Evolutionary conservation across 2,797 vertebrate genomes (phyloP), one percentile per base, ranked within the genome.

Genomic region (Acipenser transmontanus): DNA sequence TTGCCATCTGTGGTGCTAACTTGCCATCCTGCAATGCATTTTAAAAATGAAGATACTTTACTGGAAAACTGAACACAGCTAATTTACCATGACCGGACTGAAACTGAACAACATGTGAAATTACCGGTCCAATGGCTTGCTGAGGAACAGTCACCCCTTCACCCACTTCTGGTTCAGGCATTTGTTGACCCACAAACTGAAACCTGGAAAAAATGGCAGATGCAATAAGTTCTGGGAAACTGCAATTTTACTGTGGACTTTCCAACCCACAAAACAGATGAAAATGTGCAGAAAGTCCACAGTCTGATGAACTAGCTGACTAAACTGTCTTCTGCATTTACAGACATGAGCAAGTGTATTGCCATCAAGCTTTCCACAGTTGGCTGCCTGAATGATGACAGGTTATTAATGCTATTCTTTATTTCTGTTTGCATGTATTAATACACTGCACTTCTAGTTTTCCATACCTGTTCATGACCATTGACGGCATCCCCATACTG

Each of bases 401-500:
- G 34, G 34, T 34, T 34, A 34, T 4, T 34, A 34, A 34, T 34
- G 34, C 34, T 34, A 4, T 34, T 34, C 34, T 34, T 34, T 3
- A 34, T 34, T 34, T 34, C 34, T 34, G 34, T 34, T 34, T 34
- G 34, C 34, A 34, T 0, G 34, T 34, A 3, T 34, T 34, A 17
- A 17, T 17, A 17, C 17, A 17, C 17, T 34, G 34, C 4, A 3
- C 34, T 34, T 34, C 34, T 34, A 34, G 34, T 0, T 2, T 8
- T n/a, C 67, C 84, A 78, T 89, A 98, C 97, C 95, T 97, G 91
- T 88, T 98, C 91, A 98, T 93, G 59, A 89, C 94, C 89, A 98
- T 92, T 6, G 93, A 91, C 1, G 92, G 81, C 91, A 99, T 95
- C 69, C 95, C 96, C 92, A 99, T 93, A 75, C 91, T 99, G 85